phyloP scores from a whole-genome alignment of 2,797 vertebrate species.

The Myripristis jacobus region DNA sequence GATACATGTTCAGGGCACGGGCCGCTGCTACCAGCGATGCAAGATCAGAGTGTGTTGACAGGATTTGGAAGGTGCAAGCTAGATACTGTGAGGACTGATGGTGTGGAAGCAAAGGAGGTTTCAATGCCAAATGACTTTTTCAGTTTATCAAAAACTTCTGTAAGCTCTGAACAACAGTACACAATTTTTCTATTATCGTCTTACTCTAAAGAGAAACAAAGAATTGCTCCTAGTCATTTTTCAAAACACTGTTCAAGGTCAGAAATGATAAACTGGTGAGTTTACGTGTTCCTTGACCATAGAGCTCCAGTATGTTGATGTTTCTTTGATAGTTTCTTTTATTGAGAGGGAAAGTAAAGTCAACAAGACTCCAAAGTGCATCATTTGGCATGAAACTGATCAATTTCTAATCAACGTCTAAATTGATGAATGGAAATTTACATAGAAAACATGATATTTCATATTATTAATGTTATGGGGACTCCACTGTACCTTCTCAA shows the following conservation, averaged over 20 bases:
- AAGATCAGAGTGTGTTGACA: slow-evolving; percentile 51
- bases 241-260: slow-evolving; percentile 18
- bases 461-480: neutral
- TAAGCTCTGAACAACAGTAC: slow-evolving; percentile 1
- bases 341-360: neutral
- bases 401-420: too few relatives aligned
- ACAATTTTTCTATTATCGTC: slow-evolving; percentile 20
- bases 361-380: neutral
- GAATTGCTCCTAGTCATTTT: neutral
- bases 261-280: neutral
- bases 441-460: neutral
- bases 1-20: slow-evolving; percentile 32
- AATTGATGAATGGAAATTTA: neutral
- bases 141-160: slow-evolving; percentile 6
- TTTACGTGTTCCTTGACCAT: neutral
- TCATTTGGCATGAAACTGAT: neutral
- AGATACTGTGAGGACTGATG: slow-evolving; percentile 15
- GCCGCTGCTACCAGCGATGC: slow-evolving; percentile 41
- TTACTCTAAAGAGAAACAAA: slow-evolving; percentile 6
- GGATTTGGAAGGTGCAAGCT: slow-evolving; percentile 27
- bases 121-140: slow-evolving; percentile 5
- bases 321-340: neutral
- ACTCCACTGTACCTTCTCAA: slow-evolving; percentile 92
- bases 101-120: slow-evolving; percentile 12
- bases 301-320: neutral